Evolutionary conservation across 2,888 invertebrate genomes (phyloP).

Genomic region (Argyra leucocephala): DNA sequence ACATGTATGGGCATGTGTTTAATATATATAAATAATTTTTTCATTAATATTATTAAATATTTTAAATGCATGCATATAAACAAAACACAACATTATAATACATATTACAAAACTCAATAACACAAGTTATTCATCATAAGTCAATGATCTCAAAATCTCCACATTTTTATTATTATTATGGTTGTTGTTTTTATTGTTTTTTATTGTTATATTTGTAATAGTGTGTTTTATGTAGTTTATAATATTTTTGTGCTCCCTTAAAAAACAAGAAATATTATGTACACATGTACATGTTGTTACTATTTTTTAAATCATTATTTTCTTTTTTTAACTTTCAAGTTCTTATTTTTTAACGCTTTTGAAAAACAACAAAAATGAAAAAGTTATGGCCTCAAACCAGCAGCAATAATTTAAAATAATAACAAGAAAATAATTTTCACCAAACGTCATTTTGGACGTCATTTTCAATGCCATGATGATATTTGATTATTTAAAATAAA

Average conservation of each 20-base stretch:
- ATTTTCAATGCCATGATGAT: neutral
- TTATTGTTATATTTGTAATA: too few species aligned
- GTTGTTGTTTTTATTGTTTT: too few species aligned
- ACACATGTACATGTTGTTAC: neutral
- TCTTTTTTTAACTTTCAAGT: neutral
- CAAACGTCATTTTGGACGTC: neutral
- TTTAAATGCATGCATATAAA: too few species aligned
- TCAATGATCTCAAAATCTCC: conserved; percentile 3
- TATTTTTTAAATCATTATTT: neutral
- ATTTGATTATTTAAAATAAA: neutral
- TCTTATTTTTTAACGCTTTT: neutral
- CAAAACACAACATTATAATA: too few species aligned
- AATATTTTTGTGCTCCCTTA: too few species aligned
- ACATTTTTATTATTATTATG: neutral
- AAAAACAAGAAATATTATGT: neutral
- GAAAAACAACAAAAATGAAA: neutral
- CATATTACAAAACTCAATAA: too few species aligned
- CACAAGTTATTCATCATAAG: neutral
- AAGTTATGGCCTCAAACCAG: neutral
- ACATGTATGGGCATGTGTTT: too few species aligned
- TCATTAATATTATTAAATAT: too few species aligned
- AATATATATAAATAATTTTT: too few species aligned
- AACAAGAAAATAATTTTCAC: neutral
- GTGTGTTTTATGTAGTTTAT: too few species aligned
- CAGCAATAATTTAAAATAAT: neutral